A percentile compares a stretch with the other conserved stretches of the same genome.
Conservation (phyloP, 1,140 invertebrate species). For the Stegodyphus dumicola region DNA sequence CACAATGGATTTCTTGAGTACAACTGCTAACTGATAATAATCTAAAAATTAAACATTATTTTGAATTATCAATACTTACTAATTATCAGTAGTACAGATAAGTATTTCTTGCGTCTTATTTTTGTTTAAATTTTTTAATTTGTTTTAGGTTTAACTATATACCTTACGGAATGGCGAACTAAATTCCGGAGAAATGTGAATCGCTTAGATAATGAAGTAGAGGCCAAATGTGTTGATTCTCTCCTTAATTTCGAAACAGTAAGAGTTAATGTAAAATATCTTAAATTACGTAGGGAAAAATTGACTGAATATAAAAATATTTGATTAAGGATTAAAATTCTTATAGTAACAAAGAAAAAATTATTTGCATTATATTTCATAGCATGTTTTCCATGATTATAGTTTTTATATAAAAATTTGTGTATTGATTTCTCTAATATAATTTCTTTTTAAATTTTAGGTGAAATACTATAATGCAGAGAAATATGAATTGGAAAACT, state of each 20-base stretch:
- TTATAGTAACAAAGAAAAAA: neutral
- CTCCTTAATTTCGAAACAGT: conserved; percentile 96
- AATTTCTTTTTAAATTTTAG: conserved; percentile 63
- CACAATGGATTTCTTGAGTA: too few species aligned
- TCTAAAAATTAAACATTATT: too few species aligned
- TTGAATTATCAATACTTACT: too few species aligned
- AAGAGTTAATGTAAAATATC: conserved; percentile 22
- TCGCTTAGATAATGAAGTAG: conserved; percentile 88
- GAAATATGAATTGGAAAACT: conserved; percentile 86
- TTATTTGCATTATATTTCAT: neutral
- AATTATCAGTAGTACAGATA: too few species aligned
- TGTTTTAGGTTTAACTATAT: conserved; percentile 81
- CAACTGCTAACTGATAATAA: too few species aligned
- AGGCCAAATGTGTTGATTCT: conserved; percentile 94
- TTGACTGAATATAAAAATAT: neutral
- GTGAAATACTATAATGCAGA: conserved; percentile 97
- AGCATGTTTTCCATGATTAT: neutral
- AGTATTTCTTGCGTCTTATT: neutral
- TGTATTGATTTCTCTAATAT: neutral
- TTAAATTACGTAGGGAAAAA: too few species aligned
- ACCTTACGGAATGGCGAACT: conserved; percentile 94
- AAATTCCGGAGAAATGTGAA: conserved; percentile 95
- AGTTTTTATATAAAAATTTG: neutral
- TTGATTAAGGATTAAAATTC: neutral
- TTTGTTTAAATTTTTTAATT: conserved; percentile 2